A percentile compares a stretch with the other conserved stretches of the same genome.
phyloP scores from a whole-genome alignment of 2,113 vertebrate genomes.

The Neodontobutis hainanensis region DNA sequence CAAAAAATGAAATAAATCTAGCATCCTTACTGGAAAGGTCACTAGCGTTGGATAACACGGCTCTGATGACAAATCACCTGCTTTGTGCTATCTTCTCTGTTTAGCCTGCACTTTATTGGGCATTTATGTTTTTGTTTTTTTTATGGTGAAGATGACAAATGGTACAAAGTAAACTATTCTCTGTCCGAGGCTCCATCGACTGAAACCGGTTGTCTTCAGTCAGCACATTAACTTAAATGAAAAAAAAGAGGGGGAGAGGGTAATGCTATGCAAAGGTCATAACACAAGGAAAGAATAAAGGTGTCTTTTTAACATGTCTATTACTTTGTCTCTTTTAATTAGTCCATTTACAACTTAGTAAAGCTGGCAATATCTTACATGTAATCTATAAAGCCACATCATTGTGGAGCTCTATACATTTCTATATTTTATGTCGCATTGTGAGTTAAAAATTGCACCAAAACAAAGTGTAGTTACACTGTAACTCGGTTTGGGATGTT shows the following conservation, averaged over 20 bases:
- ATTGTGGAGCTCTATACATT: too few species aligned
- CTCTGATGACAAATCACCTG: constrained; percentile 59
- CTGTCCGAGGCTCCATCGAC: constrained; percentile 48
- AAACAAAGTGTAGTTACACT: too few species aligned
- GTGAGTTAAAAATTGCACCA: too few species aligned
- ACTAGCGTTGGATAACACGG: constrained; percentile 28
- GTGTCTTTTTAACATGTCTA: not conserved
- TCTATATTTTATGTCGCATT: too few species aligned
- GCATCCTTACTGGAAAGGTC: constrained; percentile 47
- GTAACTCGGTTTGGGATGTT: too few species aligned
- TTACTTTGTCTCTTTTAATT: not conserved
- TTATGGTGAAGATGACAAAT: constrained; percentile 37
- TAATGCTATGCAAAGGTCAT: too few species aligned
- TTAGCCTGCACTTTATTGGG: constrained; percentile 40
- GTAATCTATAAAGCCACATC: too few species aligned
- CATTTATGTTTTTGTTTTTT: constrained; percentile 19
- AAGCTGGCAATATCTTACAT: not conserved
- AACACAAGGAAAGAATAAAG: too few species aligned
- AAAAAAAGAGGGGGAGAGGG: constrained; percentile 25
- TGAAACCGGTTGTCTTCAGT: constrained; percentile 2
- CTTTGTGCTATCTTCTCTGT: constrained; percentile 36
- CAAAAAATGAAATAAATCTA: constrained; percentile 22
- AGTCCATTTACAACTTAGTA: not conserved
- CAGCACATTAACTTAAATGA: constrained; percentile 7
- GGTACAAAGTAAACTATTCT: constrained; percentile 30